Evolutionary conservation across 2,888 invertebrate genomes (phyloP).

Genomic region (Leptura quadrifasciata): DNA sequence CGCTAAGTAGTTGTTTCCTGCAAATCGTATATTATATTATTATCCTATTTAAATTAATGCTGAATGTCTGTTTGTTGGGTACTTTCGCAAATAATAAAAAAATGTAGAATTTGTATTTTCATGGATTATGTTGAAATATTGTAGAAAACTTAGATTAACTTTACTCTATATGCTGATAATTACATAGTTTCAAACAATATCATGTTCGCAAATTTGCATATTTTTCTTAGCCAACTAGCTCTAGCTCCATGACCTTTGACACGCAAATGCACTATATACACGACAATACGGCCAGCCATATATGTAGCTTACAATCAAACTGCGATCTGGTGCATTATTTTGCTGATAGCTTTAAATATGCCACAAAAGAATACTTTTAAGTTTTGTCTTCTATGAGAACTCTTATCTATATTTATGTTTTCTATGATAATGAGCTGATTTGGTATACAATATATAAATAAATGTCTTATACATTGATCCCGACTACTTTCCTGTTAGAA

Average conservation of each 20-base stretch:
- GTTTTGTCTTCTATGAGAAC: not conserved
- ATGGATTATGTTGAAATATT: not conserved
- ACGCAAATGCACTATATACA: conserved; percentile 34
- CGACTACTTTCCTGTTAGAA: not conserved
- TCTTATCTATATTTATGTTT: conserved; percentile 22
- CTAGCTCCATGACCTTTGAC: conserved; percentile 22
- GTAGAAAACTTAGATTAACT: not conserved
- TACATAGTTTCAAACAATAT: conserved; percentile 5
- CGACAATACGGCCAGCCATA: conserved; percentile 22
- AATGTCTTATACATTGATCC: not conserved
- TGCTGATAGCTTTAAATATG: conserved; percentile 30
- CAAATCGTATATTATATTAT: no score
- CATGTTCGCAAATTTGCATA: not conserved
- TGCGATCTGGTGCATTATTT: conserved; percentile 29
- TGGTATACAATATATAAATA: not conserved
- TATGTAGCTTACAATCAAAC: conserved; percentile 27
- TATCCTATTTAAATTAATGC: no score
- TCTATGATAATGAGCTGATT: conserved; percentile 2
- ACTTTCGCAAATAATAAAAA: no score
- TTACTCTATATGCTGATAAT: not conserved
- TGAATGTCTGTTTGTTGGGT: no score
- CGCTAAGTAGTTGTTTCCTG: no score
- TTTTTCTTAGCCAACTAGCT: conserved; percentile 17
- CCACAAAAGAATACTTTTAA: conserved; percentile 15
- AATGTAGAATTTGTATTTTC: no score